Evolutionary conservation across 1,140 invertebrate genomes (phyloP), one percentile per base, ranked within the genome.

Genomic region (Myzus persicae): DNA sequence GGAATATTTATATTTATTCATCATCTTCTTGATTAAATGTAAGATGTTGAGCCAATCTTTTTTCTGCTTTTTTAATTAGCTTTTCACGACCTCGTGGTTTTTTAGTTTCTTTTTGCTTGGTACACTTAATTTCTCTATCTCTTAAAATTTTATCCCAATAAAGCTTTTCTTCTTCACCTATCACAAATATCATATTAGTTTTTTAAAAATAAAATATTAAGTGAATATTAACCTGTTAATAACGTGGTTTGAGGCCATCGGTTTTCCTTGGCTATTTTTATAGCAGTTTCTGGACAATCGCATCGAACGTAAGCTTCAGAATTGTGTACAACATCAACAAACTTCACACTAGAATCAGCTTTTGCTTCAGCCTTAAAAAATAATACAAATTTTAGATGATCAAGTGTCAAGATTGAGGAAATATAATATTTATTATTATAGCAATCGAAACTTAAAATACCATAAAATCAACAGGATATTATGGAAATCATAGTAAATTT

Each of bases 111-210:
- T 94, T 94, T 93, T 96, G 96, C 94, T 96, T 97, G 3, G 95
- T 94, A 8, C 96, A 94, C 94, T 97, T 97, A 24, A 96, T 95
- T 93, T 95, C 95, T 92, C 97, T 95, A 94, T 97, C 96, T 82
- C 94, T 94, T 82, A 95, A 94, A 88, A 97, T 97, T 95, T 97
- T 97, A 24, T 96, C 95, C 96, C 96, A 97, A 94, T 97, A 97
- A 3, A 94, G 94, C 51, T 95, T 95, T 94, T 97, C 97, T 94
- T 96, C 96, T 42, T 96, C 96, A 36, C 95, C 96, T 95, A 94
- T 94, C 9, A 36, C 87, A 81, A 95, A 94, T 94, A 94, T 94
- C 93, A 81, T 51, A 89, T 48, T 48, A n/a, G 44, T 94, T 93
- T 89, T n/a, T 40, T n/a, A 36, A 9, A 38, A 88, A 94, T 54